Percentiles rank a stretch among this genome's conserved stretches.
Conservation (phyloP, 2,888 invertebrate species). For the Sericinus montela region DNA sequence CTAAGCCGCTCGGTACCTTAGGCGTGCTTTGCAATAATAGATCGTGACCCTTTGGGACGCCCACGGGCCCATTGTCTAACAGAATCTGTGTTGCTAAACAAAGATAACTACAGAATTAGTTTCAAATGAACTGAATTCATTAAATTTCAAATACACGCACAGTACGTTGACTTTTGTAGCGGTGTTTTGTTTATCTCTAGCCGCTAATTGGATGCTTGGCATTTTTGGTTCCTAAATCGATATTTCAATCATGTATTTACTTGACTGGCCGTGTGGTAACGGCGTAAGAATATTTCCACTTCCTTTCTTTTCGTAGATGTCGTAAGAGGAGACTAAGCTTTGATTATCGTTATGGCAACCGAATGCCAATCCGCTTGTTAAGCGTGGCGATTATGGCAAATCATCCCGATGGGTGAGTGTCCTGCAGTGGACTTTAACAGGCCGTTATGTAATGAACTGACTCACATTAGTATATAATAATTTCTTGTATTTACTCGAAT, state of each 20-base stretch:
- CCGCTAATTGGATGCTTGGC: not conserved
- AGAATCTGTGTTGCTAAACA: constrained; percentile 17
- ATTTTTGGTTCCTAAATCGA: constrained; percentile 5
- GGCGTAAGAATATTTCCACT: no score
- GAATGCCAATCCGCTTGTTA: no score
- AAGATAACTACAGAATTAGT: constrained; percentile 18
- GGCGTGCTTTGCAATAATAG: constrained; percentile 33
- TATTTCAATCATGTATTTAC: not conserved
- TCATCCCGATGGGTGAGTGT: no score
- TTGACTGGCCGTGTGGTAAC: no score
- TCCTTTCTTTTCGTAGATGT: no score
- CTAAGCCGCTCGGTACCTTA: constrained; percentile 22
- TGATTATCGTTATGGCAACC: no score
- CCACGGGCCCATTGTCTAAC: constrained; percentile 40
- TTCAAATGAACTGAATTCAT: constrained; percentile 18
- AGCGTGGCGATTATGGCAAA: no score
- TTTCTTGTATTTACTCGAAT: no score
- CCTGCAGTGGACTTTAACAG: no score
- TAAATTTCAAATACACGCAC: constrained; percentile 12
- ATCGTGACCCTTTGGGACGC: constrained; percentile 44
- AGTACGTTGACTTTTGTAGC: constrained; percentile 6
- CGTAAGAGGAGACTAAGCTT: no score
- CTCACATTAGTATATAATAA: no score
- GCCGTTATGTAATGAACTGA: no score
- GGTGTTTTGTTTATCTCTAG: constrained; percentile 5